Evolutionary conservation across 2,888 invertebrate species (phyloP).

Genomic region (Caenorhabditis sulstoni): DNA sequence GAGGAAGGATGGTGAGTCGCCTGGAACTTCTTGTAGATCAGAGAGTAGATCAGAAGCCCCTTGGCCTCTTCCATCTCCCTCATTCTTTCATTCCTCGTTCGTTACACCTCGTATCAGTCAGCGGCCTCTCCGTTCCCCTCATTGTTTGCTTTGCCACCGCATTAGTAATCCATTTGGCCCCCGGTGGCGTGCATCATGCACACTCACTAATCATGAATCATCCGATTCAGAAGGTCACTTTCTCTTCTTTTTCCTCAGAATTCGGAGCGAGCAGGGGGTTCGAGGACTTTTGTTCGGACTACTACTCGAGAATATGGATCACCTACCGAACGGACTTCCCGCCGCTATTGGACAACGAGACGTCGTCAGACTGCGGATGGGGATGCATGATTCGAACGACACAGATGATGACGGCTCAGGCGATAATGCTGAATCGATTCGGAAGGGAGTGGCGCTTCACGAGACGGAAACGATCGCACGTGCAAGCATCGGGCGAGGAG

Average conservation of each 20-base stretch:
- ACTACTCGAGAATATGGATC: conserved; percentile 82
- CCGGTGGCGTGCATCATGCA: too few relatives aligned
- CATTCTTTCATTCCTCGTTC: too few relatives aligned
- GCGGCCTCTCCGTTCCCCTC: background rate
- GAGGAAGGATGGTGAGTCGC: conserved; percentile 41
- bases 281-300: conserved; percentile 68
- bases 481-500: conserved; percentile 14
- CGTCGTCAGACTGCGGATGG: conserved; percentile 95
- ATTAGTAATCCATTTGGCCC: conserved; percentile 5
- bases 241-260: conserved; percentile 8
- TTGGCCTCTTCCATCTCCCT: background rate
- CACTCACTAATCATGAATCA: background rate
- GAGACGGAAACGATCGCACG: conserved; percentile 47
- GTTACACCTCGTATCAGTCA: too few relatives aligned
- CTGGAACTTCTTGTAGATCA: too few relatives aligned
- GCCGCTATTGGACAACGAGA: conserved; percentile 80
- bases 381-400: conserved; percentile 92
- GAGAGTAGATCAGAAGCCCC: too few relatives aligned
- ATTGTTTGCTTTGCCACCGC: conserved; percentile 2
- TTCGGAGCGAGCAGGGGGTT: conserved; percentile 44
- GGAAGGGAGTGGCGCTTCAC: conserved; percentile 85
- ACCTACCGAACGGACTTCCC: conserved; percentile 85
- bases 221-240: background rate
- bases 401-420: conserved; percentile 94
- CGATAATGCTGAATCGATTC: conserved; percentile 89